phyloP scores from a whole-genome alignment of 2,113 vertebrate species.

The Andinoacara biseriatus region DNA sequence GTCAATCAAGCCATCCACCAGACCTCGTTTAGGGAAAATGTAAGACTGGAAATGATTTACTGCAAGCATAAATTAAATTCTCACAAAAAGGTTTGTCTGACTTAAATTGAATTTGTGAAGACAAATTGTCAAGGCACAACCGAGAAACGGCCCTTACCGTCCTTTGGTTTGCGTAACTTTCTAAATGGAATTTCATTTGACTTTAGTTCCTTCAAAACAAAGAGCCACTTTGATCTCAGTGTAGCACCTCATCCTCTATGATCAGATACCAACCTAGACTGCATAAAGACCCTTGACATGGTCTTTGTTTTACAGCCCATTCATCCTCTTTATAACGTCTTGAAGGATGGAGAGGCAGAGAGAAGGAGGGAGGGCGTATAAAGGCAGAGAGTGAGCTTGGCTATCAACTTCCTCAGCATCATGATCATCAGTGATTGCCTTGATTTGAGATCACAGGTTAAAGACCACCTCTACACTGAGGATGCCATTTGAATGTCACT shows the following conservation, averaged over 20 bases:
- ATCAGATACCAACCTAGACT: constrained; percentile 26
- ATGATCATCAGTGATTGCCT: constrained; percentile 20
- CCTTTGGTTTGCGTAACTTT: not conserved
- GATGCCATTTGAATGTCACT: constrained; percentile 22
- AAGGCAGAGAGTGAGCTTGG: not conserved
- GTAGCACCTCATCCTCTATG: constrained; percentile 35
- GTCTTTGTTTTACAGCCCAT: constrained; percentile 39
- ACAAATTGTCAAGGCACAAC: constrained; percentile 3
- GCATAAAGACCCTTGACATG: constrained; percentile 13
- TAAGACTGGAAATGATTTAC: constrained; percentile 10
- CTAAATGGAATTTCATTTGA: constrained; percentile 17
- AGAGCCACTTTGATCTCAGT: constrained; percentile 33
- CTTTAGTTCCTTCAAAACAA: not conserved
- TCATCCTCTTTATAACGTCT: constrained; percentile 2
- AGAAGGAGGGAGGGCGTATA: not conserved
- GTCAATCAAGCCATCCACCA: not conserved
- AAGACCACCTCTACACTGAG: not conserved
- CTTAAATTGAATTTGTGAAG: constrained; percentile 9
- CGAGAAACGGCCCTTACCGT: not conserved
- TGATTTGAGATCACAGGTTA: constrained; percentile 27
- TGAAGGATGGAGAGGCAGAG: not conserved
- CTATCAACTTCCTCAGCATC: constrained; percentile 14
- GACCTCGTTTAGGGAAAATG: not conserved
- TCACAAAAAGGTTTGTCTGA: not conserved
- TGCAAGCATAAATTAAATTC: not conserved